phyloP scores from a whole-genome alignment of 2,113 vertebrate genomes.

The Pteronura brasiliensis region DNA sequence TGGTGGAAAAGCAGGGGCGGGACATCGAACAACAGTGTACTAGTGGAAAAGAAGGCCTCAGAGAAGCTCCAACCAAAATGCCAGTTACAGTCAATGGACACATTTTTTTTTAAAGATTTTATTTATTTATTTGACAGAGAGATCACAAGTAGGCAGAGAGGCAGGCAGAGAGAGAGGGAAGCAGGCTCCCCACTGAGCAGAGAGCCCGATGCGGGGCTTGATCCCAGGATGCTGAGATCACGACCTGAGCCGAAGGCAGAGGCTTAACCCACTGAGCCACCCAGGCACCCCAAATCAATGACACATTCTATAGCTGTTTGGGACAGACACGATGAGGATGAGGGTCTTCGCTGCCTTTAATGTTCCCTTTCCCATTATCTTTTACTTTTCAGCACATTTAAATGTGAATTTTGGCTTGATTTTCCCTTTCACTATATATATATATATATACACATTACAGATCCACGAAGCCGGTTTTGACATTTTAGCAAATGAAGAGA shows the following conservation, averaged over 20 bases:
- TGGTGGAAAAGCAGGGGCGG: neutral
- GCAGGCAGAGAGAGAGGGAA: too few species aligned
- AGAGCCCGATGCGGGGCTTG: too few species aligned
- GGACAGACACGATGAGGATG: neutral
- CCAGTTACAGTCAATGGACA: neutral
- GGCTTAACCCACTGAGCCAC: too few species aligned
- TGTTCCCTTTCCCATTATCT: neutral
- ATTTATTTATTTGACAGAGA: too few species aligned
- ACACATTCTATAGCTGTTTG: neutral
- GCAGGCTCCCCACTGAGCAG: too few species aligned
- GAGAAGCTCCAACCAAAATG: neutral
- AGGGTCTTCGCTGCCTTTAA: neutral
- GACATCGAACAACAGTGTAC: accelerated
- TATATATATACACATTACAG: constrained; percentile 73
- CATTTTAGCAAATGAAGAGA: constrained; percentile 87
- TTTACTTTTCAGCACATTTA: neutral
- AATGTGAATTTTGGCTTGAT: neutral
- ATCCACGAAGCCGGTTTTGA: constrained; percentile 91
- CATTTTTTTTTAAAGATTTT: neutral
- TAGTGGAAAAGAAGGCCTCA: neutral
- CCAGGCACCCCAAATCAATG: neutral
- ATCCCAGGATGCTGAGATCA: too few species aligned
- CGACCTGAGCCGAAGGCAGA: too few species aligned
- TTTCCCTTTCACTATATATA: neutral
- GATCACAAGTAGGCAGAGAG: too few species aligned